A percentile compares a stretch with the other conserved stretches of the same genome.
phyloP scores from a whole-genome alignment of 2,113 vertebrate genomes.

The Epinephelus moara region DNA sequence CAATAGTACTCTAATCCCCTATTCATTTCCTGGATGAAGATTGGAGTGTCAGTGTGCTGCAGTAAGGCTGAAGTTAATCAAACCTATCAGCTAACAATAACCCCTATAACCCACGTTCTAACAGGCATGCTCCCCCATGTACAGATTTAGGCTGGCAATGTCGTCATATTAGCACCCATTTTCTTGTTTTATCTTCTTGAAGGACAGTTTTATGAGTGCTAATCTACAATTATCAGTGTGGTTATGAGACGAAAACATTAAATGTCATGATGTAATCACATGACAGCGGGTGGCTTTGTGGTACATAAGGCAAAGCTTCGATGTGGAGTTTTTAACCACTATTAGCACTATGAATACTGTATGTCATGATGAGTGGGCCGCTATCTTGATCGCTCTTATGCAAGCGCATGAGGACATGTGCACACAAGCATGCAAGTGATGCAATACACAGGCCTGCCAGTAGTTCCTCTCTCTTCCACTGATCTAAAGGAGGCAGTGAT shows the following conservation, averaged over 20 bases:
- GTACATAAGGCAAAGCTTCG: neutral
- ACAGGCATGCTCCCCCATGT: neutral
- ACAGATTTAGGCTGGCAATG: too few species aligned
- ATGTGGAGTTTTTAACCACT: neutral
- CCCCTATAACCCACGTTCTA: neutral
- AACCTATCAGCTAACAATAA: constrained; percentile 21
- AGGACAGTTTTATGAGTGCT: constrained; percentile 6
- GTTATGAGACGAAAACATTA: constrained; percentile 2
- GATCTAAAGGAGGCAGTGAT: neutral
- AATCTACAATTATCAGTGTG: constrained; percentile 3
- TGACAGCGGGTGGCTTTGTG: neutral
- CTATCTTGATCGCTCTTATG: neutral
- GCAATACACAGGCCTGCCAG: neutral
- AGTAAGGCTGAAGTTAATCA: constrained; percentile 21
- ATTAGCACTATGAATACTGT: too few species aligned
- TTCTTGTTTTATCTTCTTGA: neutral
- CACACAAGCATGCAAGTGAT: too few species aligned
- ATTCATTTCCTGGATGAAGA: constrained; percentile 21
- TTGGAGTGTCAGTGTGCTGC: constrained; percentile 3
- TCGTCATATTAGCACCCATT: neutral
- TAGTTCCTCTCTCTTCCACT: neutral
- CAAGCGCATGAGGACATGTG: neutral
- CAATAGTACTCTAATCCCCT: constrained; percentile 33
- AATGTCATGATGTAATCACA: neutral
- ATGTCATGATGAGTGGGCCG: neutral